Conservation (phyloP, 2,113 vertebrate genomes). For the Equus przewalskii region DNA sequence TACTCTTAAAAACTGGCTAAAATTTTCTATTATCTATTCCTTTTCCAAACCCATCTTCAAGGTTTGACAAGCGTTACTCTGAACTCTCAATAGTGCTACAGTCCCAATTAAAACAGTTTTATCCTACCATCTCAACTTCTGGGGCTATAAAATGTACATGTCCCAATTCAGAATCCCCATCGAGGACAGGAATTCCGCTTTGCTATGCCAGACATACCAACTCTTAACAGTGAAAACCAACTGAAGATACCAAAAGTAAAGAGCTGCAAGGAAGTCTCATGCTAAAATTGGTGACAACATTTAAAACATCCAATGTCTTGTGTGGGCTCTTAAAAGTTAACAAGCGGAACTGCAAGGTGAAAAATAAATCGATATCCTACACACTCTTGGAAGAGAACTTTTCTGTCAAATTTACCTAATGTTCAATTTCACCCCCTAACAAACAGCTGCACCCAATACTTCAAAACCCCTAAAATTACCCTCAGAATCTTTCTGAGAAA, state of each 20-base stretch:
- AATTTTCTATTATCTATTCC: background rate
- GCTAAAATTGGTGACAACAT: background rate
- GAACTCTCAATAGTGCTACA: background rate
- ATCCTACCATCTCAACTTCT: background rate
- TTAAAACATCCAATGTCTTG: background rate
- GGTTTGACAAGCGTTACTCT: background rate
- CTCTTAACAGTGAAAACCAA: background rate
- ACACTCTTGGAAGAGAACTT: background rate
- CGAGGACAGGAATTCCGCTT: background rate
- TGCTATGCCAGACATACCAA: background rate
- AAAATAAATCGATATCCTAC: background rate
- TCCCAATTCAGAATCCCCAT: background rate
- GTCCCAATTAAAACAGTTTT: background rate
- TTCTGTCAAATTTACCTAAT: background rate
- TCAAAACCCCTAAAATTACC: background rate
- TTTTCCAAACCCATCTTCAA: background rate
- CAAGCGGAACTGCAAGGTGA: background rate
- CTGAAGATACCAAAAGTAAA: background rate
- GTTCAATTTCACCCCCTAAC: background rate
- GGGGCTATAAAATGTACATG: background rate
- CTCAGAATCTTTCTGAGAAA: background rate
- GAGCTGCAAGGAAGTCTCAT: background rate
- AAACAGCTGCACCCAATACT: background rate
- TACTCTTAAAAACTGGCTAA: constrained; percentile 10
- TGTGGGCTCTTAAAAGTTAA: background rate